Percentiles rank a stretch among this genome's conserved stretches.
phyloP scores from a whole-genome alignment of 2,888 invertebrate species.

The Oegoconia quadripuncta region DNA sequence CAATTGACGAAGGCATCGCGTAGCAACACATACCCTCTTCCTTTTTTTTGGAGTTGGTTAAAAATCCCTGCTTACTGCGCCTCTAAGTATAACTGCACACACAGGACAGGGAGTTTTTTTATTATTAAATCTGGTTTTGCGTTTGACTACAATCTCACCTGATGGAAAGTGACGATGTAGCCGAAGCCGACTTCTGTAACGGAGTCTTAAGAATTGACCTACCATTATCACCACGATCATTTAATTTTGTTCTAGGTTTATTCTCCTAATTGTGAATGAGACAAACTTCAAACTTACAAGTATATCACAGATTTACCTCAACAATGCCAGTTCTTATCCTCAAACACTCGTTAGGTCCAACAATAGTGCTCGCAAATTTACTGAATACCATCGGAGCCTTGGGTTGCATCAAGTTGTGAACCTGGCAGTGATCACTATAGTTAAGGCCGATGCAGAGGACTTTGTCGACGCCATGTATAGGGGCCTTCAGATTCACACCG shows the following conservation, averaged over 20 bases:
- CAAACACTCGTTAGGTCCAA: conserved; percentile 84
- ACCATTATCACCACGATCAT: neutral
- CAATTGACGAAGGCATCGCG: no score
- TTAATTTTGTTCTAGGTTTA: neutral
- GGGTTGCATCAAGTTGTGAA: conserved; percentile 84
- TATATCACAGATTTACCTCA: conserved; percentile 1
- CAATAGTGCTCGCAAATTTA: conserved; percentile 87
- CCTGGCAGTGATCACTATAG: conserved; percentile 88
- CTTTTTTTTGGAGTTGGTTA: no score
- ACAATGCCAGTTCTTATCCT: conserved; percentile 38
- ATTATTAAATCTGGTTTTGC: no score
- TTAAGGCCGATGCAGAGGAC: conserved; percentile 89
- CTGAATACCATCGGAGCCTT: conserved; percentile 88
- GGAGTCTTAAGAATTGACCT: neutral
- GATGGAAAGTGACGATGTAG: no score
- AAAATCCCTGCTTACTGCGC: no score
- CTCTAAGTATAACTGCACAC: no score
- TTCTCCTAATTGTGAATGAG: neutral
- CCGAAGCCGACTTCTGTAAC: no score
- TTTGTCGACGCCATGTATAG: conserved; percentile 87
- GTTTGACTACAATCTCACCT: no score
- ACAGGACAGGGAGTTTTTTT: neutral
- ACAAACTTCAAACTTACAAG: neutral
- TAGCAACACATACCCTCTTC: no score
- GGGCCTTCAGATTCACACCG: conserved; percentile 47